Percentiles rank a stretch among this genome's conserved stretches.
phyloP scores from a whole-genome alignment of 2,888 invertebrate species.

The Noctua janthe region DNA sequence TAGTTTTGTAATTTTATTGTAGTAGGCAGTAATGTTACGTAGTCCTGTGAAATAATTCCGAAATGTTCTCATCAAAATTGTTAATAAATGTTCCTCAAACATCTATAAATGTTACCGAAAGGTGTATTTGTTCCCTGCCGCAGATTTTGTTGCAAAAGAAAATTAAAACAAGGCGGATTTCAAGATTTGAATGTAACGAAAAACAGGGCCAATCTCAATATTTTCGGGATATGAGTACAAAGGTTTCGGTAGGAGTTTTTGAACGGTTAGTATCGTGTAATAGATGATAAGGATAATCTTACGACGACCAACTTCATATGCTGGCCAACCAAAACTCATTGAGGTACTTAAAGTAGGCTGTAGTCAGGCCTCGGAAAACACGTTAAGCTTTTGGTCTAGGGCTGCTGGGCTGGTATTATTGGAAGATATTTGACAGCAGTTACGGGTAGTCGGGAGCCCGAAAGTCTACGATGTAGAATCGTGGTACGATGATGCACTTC shows the following conservation, averaged over 20 bases:
- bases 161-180: neutral
- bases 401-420: neutral
- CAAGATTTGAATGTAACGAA: slow-evolving; percentile 14
- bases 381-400: neutral
- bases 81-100: slow-evolving; percentile 29
- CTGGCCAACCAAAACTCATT: neutral
- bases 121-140: slow-evolving; percentile 15
- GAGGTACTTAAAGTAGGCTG: neutral
- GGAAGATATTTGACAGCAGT: neutral
- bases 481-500: neutral
- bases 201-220: neutral
- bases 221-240: slow-evolving; percentile 6
- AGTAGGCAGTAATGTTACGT: too few species aligned
- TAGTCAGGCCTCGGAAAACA: neutral
- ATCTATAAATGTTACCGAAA: slow-evolving; percentile 18
- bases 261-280: slow-evolving; percentile 32
- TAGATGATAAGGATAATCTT: neutral
- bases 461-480: neutral
- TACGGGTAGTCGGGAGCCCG: neutral
- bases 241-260: neutral
- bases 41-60: slow-evolving; percentile 18
- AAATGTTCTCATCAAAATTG: slow-evolving; percentile 60
- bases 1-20: slow-evolving; percentile 2
- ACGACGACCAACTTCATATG: neutral
- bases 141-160: slow-evolving; percentile 32